Evolutionary conservation across 1,140 invertebrate genomes (phyloP).

Genomic region (Drosophila athabasca): DNA sequence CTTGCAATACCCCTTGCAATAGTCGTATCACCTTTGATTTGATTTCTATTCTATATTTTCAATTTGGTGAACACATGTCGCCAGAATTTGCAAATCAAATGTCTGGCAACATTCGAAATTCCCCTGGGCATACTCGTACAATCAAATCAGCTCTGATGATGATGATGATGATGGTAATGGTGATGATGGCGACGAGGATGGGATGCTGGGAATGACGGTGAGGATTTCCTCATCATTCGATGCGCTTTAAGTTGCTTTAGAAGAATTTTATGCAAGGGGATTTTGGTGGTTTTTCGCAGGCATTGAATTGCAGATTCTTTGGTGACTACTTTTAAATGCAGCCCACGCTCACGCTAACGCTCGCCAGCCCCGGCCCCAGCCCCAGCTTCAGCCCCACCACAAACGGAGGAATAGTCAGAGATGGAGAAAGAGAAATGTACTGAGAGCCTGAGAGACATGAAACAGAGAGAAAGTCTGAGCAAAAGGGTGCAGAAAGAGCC

Average conservation of each 20-base stretch:
- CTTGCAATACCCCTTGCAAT: neutral
- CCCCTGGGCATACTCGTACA: slow-evolving; percentile 34
- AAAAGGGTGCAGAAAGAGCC: neutral
- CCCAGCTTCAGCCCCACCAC: neutral
- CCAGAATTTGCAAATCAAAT: slow-evolving; percentile 50
- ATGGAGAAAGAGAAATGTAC: slow-evolving; percentile 18
- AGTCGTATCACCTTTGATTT: slow-evolving; percentile 38
- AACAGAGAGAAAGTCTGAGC: slow-evolving; percentile 25
- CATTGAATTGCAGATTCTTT: slow-evolving; percentile 76
- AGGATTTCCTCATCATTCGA: slow-evolving; percentile 26
- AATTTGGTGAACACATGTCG: slow-evolving; percentile 52
- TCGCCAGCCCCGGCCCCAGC: too few relatives aligned
- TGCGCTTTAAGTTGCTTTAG: slow-evolving; percentile 44
- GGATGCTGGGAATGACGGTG: neutral
- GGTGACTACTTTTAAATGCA: slow-evolving; percentile 70
- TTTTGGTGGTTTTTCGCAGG: slow-evolving; percentile 47
- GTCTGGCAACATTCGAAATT: neutral
- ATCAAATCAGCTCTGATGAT: slow-evolving; percentile 63
- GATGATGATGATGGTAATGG: slow-evolving; percentile 4
- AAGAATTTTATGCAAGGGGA: slow-evolving; percentile 35
- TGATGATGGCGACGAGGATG: too few relatives aligned
- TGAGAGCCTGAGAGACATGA: slow-evolving; percentile 4
- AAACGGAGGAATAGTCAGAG: slow-evolving; percentile 41
- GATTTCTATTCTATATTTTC: slow-evolving; percentile 44
- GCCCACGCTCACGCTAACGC: slow-evolving; percentile 17